phyloP scores from a whole-genome alignment of 2,113 vertebrate species.

The Peromyscus californicus region DNA sequence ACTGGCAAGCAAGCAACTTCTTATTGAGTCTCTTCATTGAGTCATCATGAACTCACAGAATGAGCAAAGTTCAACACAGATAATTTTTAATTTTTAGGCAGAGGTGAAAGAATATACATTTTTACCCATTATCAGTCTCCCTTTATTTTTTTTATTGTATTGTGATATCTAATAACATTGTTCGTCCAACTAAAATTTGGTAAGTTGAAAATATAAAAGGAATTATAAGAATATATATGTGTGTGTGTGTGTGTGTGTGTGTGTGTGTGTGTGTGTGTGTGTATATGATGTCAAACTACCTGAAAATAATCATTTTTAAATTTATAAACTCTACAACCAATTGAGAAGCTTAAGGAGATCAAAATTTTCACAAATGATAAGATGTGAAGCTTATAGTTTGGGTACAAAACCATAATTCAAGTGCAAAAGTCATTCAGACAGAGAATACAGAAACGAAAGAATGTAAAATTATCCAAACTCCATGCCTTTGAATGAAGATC shows the following conservation, averaged over 20 bases:
- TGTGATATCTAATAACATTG: neutral
- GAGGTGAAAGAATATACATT: neutral
- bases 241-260: no score
- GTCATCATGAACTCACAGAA: neutral
- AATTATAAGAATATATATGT: neutral
- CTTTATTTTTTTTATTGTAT: neutral
- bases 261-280: no score
- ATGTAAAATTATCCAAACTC: neutral
- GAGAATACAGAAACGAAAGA: neutral
- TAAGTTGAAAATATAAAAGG: neutral
- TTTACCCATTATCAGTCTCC: neutral
- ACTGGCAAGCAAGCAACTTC: neutral
- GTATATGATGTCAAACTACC: neutral
- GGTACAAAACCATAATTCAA: neutral
- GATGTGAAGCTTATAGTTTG: neutral
- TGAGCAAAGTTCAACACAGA: neutral
- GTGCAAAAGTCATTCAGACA: neutral
- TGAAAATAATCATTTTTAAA: neutral
- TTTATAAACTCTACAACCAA: neutral
- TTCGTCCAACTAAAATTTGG: neutral
- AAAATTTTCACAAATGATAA: neutral
- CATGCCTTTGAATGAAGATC: neutral
- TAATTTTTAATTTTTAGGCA: neutral
- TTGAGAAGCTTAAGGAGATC: neutral
- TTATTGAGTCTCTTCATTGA: neutral